Percentiles rank a stretch among this genome's conserved stretches.
These are phyloP conservation scores for Drosophila suboccidentalis DNA, from an alignment of 2,888 invertebrate genomes.

Conservation along the genomic window DNA sequence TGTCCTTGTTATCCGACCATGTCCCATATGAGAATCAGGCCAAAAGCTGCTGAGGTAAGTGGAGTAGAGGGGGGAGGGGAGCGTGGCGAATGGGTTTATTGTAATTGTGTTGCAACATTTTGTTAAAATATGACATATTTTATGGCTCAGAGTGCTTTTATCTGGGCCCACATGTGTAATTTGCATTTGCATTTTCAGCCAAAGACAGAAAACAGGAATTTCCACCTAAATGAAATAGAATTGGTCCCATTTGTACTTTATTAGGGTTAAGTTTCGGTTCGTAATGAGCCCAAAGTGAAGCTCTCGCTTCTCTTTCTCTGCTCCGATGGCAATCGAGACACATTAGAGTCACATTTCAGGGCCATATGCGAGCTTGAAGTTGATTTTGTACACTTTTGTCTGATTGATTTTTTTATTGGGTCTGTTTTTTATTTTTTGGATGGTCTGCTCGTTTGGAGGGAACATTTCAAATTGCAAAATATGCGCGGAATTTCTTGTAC, in stretches of 20 bases:
- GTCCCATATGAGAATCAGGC: constrained; percentile 75
- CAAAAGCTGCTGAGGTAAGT: not conserved
- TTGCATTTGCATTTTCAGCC: constrained; percentile 68
- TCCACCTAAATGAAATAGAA: constrained; percentile 78
- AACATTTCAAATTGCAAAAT: constrained; percentile 69
- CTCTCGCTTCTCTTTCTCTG: not conserved
- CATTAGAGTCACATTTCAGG: constrained; percentile 13
- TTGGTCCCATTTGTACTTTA: constrained; percentile 84
- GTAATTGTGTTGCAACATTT: constrained; percentile 79
- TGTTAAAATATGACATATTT: constrained; percentile 85
- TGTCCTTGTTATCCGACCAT: constrained; percentile 59
- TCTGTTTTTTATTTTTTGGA: constrained; percentile 7
- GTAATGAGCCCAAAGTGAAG: constrained; percentile 34
- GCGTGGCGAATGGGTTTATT: constrained; percentile 83
- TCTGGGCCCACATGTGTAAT: constrained; percentile 70
- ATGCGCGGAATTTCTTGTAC: constrained; percentile 75
- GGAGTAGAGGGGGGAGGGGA: not conserved
- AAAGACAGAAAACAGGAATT: constrained; percentile 23
- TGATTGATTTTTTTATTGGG: constrained; percentile 48
- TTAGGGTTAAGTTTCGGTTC: constrained; percentile 69
- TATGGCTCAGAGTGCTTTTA: constrained; percentile 82
- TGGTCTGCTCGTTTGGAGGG: constrained; percentile 10
- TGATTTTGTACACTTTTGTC: constrained; percentile 30
- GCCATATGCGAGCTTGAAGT: not conserved
- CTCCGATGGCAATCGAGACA: constrained; percentile 18